A percentile compares a stretch with the other conserved stretches of the same genome.
Conservation (phyloP, 2,888 invertebrate genomes). For the Heliothis peltigera region DNA sequence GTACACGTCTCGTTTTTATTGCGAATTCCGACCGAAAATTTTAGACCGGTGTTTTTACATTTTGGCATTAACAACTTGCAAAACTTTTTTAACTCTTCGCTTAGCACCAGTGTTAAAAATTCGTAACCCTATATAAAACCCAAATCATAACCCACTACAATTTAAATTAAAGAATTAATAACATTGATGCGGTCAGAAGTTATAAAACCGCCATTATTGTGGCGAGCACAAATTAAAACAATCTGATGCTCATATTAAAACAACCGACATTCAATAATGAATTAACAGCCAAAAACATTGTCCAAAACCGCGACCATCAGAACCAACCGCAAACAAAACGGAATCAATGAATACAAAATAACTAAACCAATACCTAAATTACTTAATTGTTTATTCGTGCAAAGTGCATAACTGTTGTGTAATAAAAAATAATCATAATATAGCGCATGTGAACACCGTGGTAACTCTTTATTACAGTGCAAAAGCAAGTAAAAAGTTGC, state of each 20-base stretch:
- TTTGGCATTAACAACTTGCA: background rate
- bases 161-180: background rate
- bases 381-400: conserved; percentile 52
- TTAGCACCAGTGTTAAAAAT: background rate
- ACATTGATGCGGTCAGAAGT: conserved; percentile 4
- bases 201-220: conserved; percentile 14
- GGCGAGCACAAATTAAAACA: conserved; percentile 17
- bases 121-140: no score
- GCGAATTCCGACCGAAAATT: conserved; percentile 10
- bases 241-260: conserved; percentile 27
- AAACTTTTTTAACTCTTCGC: background rate
- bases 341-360: conserved; percentile 28
- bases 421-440: conserved; percentile 59
- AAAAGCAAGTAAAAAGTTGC: conserved; percentile 65
- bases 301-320: conserved; percentile 31
- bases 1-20: conserved; percentile 12
- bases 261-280: conserved; percentile 16
- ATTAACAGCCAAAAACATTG: conserved; percentile 21
- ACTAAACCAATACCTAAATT: conserved; percentile 48
- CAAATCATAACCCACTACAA: background rate
- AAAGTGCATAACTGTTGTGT: conserved; percentile 57
- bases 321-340: conserved; percentile 30
- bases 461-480: conserved; percentile 62
- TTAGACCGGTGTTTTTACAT: conserved; percentile 8
- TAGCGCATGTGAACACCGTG: conserved; percentile 55